A percentile compares a stretch with the other conserved stretches of the same genome.
These are phyloP conservation scores for Clarias batrachus DNA, from an alignment of 2,113 vertebrate species.

Conservation along the genomic window DNA sequence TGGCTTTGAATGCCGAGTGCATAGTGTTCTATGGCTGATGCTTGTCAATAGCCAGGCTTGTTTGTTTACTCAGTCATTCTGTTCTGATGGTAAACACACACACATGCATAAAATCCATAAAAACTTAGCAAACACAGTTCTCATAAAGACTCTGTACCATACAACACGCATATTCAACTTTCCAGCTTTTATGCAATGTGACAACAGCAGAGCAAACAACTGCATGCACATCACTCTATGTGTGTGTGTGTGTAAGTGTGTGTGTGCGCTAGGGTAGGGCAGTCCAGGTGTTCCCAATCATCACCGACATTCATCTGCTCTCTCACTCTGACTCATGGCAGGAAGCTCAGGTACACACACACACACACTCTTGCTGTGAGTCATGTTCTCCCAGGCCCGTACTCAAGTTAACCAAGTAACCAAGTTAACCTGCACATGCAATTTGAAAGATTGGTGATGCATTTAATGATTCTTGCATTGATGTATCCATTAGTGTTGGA, in stretches of 20 bases:
- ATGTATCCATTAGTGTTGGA: background rate
- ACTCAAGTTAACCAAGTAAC: background rate
- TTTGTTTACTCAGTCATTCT: constrained; percentile 75
- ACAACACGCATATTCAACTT: constrained; percentile 41
- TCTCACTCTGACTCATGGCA: background rate
- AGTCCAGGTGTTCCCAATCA: constrained; percentile 70
- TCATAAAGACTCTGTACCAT: constrained; percentile 69
- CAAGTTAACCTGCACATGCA: background rate
- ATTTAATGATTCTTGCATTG: background rate
- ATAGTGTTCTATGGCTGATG: constrained; percentile 63
- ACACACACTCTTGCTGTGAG: constrained; percentile 7
- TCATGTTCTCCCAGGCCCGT: background rate
- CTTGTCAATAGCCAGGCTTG: constrained; percentile 70
- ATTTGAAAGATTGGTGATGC: background rate
- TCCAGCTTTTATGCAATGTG: constrained; percentile 43
- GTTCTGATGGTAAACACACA: constrained; percentile 64
- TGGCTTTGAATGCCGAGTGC: constrained; percentile 62
- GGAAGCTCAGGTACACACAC: constrained; percentile 14
- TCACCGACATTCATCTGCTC: constrained; percentile 58
- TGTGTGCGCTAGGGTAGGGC: constrained; percentile 52
- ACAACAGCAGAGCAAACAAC: constrained; percentile 54
- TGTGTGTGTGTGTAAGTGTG: constrained; percentile 10
- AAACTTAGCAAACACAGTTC: constrained; percentile 71
- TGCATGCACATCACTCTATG: constrained; percentile 7
- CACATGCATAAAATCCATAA: constrained; percentile 63